Base-by-base conservation (phyloP, 2,797 vertebrate species). In the Oreochromis mossambicus region DNA sequence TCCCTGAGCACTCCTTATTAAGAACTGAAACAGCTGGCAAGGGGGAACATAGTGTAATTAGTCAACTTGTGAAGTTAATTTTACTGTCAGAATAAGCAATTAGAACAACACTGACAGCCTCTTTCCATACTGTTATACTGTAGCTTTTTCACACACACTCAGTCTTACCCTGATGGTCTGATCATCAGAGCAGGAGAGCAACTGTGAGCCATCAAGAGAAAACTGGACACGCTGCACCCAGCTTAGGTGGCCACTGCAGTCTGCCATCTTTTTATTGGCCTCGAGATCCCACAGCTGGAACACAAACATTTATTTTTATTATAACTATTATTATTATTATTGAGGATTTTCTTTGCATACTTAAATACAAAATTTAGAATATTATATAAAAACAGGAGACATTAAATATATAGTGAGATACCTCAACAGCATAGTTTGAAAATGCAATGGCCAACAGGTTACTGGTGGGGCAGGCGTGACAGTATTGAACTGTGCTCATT, bases 111-210 rank as follows among this genome's bases (percentile, higher is more conserved):
- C 21, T 54, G 76, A 87, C 43, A 61, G 34, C 21, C 54, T 73
- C 46, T 66, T 56, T 75, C 26, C 17, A 0, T n/a, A 50, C 26
- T 52, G 34, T 29, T 54, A 63, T 36, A 63, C 58, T 32, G 32
- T 3, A 78, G 34, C 68, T 29, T 51, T 48, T 36, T 63, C n/a
- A 38, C 46, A 70, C 77, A 83, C 78, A 85, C 19, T n/a, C 24
- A 32, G 26, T 78, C 96, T 96, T 91, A 99, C 98, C 55, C 98
- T 97, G 93, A 99, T 94, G 51, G 98, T 99, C 87, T 98, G 97
- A 91, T 99, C 99, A 82, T 99, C 97, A 5, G 98, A 99, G 81
- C 97, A 97, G 14, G 98, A 99, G 82, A 99, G 96, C 91, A 99
- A 97, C 17, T 96, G 96, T n/a, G 97, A 97, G 70, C 98, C 98